Base-by-base conservation (phyloP, 1,140 invertebrate genomes). In the Lordiphosa stackelbergi region DNA sequence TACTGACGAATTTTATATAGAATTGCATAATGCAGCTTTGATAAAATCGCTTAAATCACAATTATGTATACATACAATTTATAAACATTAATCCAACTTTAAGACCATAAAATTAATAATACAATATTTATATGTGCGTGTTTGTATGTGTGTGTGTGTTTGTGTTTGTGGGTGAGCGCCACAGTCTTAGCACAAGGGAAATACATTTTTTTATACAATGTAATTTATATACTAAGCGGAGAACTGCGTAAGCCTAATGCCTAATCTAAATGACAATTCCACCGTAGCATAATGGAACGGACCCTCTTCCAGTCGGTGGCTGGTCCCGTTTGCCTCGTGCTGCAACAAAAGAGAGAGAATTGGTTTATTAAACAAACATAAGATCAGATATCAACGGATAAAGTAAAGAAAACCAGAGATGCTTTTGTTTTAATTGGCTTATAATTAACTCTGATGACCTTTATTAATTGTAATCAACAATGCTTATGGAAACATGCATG, bases 41-140 rank as follows among this genome's bases (percentile, higher is more conserved):
- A 85, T 85, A 85, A 85, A 85, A 85, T 85, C 81, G 81, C 81
- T 85, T 85, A 85, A 85, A 85, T 85, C 81, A 85, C 81, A 85
- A 81, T 85, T 85, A 85, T 81, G 54, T 85, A 85, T 81, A 65
- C 73, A 74, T 73, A 79, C 66, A 69, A 52, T 79, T 75, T 75
- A 62, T 71, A 75, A 81, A 72, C 62, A 72, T 73, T 83, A 83
- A 75, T 83, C 61, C 52, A 66, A 62, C 74, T 79, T 73, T 69
- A 37, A 53, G 53, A 43, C 41, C 43, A 54, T 40, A 69, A 45
- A 61, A 55, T 78, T 72, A 78, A 69, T 61, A 78, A 64, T 72
- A 77, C 59, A 71, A 69, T 74, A 69, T 74, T 48, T 69, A 68
- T 72, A 43, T 46, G n/a, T 53, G 22, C 28, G 10, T 31, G 24